These are phyloP conservation scores for Dryadula phaetusa DNA, from an alignment of 2,888 invertebrate genomes.

Conservation along the genomic window DNA sequence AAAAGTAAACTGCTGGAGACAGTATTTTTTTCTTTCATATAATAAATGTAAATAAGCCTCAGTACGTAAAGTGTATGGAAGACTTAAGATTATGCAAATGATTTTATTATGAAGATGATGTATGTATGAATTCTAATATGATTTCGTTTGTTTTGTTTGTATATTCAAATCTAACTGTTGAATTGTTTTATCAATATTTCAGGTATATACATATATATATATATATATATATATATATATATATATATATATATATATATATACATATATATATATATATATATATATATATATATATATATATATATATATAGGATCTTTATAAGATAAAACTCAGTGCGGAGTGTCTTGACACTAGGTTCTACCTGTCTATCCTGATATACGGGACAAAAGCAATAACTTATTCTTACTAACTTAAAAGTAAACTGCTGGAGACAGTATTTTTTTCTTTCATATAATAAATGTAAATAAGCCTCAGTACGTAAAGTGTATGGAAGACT, in stretches of 20 bases:
- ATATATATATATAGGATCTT: too few species aligned
- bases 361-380: too few species aligned
- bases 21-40: neutral
- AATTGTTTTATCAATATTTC: neutral
- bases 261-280: too few species aligned
- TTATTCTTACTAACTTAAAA: neutral
- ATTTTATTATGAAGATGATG: constrained; percentile 1
- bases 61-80: neutral
- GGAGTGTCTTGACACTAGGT: too few species aligned
- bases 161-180: neutral
- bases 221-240: too few species aligned
- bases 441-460: neutral
- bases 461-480: neutral
- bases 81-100: neutral
- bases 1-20: too few species aligned
- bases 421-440: neutral
- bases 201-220: too few species aligned
- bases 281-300: too few species aligned
- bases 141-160: neutral
- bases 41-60: neutral
- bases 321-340: too few species aligned
- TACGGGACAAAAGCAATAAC: too few species aligned
- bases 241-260: too few species aligned
- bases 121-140: neutral
- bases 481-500: neutral